These are phyloP conservation scores for Oreochromis niloticus DNA, from an alignment of 2,113 vertebrate genomes.

Conservation along the genomic window DNA sequence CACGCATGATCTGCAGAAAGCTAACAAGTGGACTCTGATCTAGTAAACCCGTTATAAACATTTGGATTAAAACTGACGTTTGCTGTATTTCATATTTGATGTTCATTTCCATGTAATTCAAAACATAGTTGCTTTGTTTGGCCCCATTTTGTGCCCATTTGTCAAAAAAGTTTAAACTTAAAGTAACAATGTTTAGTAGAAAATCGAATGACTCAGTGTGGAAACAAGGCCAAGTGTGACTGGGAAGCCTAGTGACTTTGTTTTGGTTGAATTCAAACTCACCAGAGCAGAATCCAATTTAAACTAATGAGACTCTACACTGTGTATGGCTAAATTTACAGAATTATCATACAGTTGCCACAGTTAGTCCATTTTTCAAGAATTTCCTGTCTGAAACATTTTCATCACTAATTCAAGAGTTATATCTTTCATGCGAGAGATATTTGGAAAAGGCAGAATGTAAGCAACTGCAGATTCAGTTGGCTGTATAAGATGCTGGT, in stretches of 20 bases:
- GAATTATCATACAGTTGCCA: not conserved
- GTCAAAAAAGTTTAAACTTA: not conserved
- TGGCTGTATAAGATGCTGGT: not conserved
- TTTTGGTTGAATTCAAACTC: not conserved
- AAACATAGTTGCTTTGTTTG: not conserved
- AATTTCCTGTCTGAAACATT: not conserved
- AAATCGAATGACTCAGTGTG: not conserved
- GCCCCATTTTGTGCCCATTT: not conserved
- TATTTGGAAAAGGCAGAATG: not conserved
- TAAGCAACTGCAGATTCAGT: not conserved
- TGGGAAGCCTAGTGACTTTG: not conserved
- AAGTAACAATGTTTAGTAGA: not conserved
- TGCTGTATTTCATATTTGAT: not conserved
- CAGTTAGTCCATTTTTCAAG: not conserved
- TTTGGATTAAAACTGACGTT: not conserved
- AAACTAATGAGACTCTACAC: not conserved
- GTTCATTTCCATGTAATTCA: not conserved
- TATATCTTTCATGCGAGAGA: not conserved
- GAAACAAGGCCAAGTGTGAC: not conserved
- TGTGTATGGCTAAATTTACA: not conserved
- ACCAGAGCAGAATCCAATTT: not conserved
- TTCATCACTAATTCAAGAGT: not conserved
- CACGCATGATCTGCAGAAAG: not conserved
- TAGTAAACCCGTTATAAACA: not conserved
- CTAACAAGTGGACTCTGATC: not conserved